These are phyloP conservation scores for Doryteuthis pealeii DNA, from an alignment of 1,140 invertebrate species.

Conservation along the genomic window DNA sequence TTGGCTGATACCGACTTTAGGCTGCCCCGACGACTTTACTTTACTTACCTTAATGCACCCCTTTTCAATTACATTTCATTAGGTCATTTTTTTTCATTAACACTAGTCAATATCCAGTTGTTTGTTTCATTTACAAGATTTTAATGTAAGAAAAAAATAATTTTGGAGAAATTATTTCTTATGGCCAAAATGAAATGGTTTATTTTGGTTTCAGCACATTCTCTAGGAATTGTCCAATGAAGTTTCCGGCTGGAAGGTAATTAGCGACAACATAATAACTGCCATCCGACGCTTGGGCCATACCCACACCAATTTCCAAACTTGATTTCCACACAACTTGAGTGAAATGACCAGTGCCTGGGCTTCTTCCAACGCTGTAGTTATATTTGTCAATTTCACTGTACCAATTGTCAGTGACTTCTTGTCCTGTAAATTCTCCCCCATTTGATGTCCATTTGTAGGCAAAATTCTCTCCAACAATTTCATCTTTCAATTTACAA, in stretches of 20 bases:
- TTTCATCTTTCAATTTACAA: neutral
- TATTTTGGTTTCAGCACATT: conserved; percentile 64
- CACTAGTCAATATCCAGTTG: too few species aligned
- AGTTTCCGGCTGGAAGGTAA: conserved; percentile 83
- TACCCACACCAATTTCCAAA: conserved; percentile 74
- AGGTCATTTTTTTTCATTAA: too few species aligned
- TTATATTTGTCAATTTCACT: conserved; percentile 66
- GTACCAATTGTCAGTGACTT: conserved; percentile 85
- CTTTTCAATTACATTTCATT: too few species aligned
- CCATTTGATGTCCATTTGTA: conserved; percentile 8
- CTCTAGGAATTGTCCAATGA: conserved; percentile 71
- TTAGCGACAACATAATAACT: conserved; percentile 78
- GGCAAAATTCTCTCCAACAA: conserved; percentile 2
- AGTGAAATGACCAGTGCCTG: conserved; percentile 71
- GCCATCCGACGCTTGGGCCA: conserved; percentile 66
- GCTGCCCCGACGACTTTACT: too few species aligned
- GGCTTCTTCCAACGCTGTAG: conserved; percentile 70
- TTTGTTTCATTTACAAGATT: too few species aligned
- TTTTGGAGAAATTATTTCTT: too few species aligned
- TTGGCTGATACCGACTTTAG: too few species aligned
- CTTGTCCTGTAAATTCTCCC: conserved; percentile 68
- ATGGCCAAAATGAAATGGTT: too few species aligned
- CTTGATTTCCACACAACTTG: conserved; percentile 69
- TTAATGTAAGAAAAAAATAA: too few species aligned
- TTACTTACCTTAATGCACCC: too few species aligned